These are phyloP conservation scores for Oscheius sp. DNA, from an alignment of 1,140 invertebrate species.

Conservation along the genomic window DNA sequence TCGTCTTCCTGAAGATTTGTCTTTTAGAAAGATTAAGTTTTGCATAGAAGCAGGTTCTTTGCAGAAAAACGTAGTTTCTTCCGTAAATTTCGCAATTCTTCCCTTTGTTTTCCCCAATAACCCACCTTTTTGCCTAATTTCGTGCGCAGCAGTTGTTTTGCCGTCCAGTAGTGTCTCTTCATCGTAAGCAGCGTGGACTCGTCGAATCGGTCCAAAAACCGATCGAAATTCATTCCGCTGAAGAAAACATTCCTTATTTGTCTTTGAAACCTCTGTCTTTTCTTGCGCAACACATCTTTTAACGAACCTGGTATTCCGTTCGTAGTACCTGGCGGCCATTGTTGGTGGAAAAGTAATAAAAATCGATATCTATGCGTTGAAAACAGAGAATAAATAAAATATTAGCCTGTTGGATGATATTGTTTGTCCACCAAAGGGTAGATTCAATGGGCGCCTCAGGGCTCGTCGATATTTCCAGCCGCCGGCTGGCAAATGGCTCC, in stretches of 20 bases:
- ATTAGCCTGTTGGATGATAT: not conserved
- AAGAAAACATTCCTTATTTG: too few relatives aligned
- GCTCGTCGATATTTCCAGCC: not conserved
- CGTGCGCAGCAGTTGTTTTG: conserved; percentile 87
- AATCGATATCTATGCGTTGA: not conserved
- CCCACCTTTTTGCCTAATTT: conserved; percentile 79
- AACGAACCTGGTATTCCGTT: conserved; percentile 43
- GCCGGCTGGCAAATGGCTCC: not conserved
- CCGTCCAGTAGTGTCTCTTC: conserved; percentile 96
- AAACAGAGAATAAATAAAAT: not conserved
- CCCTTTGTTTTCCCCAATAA: not conserved
- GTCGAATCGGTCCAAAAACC: conserved; percentile 63
- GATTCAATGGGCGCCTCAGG: not conserved
- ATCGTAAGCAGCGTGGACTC: conserved; percentile 73
- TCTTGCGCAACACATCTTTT: not conserved
- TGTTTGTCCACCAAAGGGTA: not conserved
- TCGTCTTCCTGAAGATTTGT: conserved; percentile 78
- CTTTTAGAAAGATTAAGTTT: not conserved
- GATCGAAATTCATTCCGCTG: conserved; percentile 61
- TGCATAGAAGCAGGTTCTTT: not conserved
- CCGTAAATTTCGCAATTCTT: not conserved
- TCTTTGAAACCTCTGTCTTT: not conserved
- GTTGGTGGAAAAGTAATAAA: not conserved
- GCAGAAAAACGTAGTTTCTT: not conserved
- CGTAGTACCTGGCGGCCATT: conserved; percentile 29